Evolutionary conservation across 2,888 invertebrate genomes (phyloP).

Genomic region (Sepiola atlantica): DNA sequence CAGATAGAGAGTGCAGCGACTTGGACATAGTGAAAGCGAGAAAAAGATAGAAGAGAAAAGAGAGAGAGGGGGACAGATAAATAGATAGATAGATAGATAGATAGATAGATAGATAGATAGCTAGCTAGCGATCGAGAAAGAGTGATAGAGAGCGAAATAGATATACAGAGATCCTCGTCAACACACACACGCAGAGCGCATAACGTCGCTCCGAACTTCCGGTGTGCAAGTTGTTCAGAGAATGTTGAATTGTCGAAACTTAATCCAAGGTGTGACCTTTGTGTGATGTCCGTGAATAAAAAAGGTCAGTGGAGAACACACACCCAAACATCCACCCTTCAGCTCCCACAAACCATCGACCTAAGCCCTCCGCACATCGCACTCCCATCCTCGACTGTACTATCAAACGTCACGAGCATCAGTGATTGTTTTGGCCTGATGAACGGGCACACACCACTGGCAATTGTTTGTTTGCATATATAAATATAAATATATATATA

Average conservation of each 20-base stretch:
- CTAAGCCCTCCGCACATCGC: no score
- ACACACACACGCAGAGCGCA: neutral
- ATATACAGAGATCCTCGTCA: neutral
- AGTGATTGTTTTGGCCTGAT: neutral
- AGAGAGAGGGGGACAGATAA: no score
- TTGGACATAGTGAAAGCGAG: no score
- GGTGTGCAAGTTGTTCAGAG: neutral
- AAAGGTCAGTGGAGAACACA: neutral
- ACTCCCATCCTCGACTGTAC: no score
- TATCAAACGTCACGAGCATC: neutral
- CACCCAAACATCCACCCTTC: no score
- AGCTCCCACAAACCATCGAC: no score
- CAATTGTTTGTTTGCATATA: neutral
- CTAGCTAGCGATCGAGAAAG: neutral
- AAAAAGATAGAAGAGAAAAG: no score
- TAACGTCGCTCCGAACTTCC: neutral
- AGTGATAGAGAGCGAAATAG: neutral
- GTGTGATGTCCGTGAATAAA: constrained; percentile 32
- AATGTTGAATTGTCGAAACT: constrained; percentile 21
- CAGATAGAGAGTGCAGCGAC: no score
- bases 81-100: no score
- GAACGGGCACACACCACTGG: neutral
- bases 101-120: neutral
- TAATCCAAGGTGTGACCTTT: neutral
- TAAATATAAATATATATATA: no score